Percentiles rank a stretch among this genome's conserved stretches.
These are phyloP conservation scores for Acipenser oxyrinchus DNA, from an alignment of 2,797 vertebrate genomes.

Conservation along the genomic window DNA sequence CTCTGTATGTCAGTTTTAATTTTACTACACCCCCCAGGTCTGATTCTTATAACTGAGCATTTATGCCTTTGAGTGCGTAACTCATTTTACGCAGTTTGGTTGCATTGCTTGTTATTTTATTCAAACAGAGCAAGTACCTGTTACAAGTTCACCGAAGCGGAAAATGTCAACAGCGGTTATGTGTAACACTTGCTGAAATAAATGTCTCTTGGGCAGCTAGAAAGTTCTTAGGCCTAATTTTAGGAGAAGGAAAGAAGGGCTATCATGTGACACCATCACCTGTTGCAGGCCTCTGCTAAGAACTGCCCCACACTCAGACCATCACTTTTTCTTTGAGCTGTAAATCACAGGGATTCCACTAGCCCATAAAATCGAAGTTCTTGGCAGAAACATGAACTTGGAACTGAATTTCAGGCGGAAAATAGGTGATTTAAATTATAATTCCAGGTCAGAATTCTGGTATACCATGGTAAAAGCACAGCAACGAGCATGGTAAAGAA, in stretches of 20 bases:
- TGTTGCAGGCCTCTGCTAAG: constrained; percentile 31
- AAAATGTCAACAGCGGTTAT: constrained; percentile 15
- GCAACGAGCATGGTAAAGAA: no score
- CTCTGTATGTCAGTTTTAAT: no score
- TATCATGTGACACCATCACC: constrained; percentile 40
- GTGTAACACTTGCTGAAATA: constrained; percentile 24
- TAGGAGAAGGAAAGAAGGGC: constrained; percentile 37
- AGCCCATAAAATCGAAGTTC: constrained; percentile 4
- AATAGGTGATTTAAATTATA: no score
- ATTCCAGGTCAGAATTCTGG: background rate
- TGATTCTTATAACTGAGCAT: no score
- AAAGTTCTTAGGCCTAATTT: constrained; percentile 49
- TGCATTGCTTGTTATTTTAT: no score
- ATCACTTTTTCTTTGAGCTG: constrained; percentile 34
- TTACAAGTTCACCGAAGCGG: background rate
- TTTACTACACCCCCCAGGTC: no score
- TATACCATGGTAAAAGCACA: no score
- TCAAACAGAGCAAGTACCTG: background rate
- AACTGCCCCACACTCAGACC: constrained; percentile 29
- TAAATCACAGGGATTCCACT: constrained; percentile 38
- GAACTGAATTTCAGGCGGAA: no score
- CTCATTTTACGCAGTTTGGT: no score
- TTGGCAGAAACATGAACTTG: background rate
- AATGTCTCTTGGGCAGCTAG: constrained; percentile 31
- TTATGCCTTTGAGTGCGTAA: no score